Percentiles rank a stretch among this genome's conserved stretches.
phyloP scores from a whole-genome alignment of 2,113 vertebrate species.

The Chionodraco myersi region DNA sequence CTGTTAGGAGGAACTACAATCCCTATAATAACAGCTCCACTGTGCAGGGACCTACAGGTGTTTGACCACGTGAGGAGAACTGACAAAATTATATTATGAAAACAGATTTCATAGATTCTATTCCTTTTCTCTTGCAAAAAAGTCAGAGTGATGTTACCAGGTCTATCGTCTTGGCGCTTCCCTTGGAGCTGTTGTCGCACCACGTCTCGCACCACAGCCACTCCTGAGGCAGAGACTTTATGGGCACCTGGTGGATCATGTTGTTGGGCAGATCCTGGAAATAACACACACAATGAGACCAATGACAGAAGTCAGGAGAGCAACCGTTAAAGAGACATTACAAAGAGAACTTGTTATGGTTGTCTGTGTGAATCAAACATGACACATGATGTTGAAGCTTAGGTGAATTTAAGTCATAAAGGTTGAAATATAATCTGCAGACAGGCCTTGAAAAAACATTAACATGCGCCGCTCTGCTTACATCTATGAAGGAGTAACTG shows the following conservation, averaged over 20 bases:
- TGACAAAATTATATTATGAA: not conserved
- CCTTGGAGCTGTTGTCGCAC: conserved; percentile 95
- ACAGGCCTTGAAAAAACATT: not conserved
- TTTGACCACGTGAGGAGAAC: no score
- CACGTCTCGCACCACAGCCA: conserved; percentile 99
- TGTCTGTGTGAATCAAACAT: not conserved
- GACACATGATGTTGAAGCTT: not conserved
- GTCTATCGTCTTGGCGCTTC: conserved; percentile 96
- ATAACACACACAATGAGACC: not conserved
- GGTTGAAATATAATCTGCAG: not conserved
- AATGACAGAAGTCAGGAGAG: not conserved
- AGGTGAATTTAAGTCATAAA: not conserved
- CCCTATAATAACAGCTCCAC: not conserved
- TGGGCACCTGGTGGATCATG: conserved; percentile 99
- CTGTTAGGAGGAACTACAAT: not conserved
- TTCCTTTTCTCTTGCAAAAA: not conserved
- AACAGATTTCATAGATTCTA: no score
- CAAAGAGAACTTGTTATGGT: not conserved
- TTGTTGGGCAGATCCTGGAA: conserved; percentile 97
- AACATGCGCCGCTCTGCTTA: not conserved
- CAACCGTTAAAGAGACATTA: not conserved
- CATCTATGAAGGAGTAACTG: not conserved
- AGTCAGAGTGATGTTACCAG: conserved; percentile 82
- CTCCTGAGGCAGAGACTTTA: conserved; percentile 97
- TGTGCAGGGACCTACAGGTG: not conserved